These are phyloP conservation scores for Plestiodon gilberti DNA, from an alignment of 2,113 vertebrate genomes.

Conservation along the genomic window DNA sequence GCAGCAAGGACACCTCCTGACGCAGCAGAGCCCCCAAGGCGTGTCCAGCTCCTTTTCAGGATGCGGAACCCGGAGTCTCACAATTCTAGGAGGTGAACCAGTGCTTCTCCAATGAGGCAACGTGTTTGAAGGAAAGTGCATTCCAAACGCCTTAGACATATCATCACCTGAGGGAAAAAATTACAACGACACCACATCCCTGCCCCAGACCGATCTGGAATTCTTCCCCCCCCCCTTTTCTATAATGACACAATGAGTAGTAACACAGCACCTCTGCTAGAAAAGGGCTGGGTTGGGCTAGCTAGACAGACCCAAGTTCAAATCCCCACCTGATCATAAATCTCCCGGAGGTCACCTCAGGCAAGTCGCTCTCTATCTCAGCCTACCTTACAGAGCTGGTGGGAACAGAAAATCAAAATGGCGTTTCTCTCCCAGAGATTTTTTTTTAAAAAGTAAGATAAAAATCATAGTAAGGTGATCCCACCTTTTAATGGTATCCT, in stretches of 20 bases:
- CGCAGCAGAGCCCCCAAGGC: not conserved
- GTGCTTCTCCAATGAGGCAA: not conserved
- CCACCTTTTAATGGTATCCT: not conserved
- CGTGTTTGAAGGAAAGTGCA: not conserved
- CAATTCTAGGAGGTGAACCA: too few relatives aligned
- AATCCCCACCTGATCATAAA: not conserved
- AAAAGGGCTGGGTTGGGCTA: too few relatives aligned
- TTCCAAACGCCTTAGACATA: not conserved
- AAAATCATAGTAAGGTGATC: not conserved
- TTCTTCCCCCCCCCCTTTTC: not conserved
- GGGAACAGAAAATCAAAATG: not conserved
- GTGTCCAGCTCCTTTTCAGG: not conserved
- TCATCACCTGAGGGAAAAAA: not conserved
- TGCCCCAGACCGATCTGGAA: not conserved
- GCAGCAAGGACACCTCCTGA: not conserved
- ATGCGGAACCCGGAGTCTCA: not conserved
- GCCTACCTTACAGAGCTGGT: not conserved
- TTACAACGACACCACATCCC: too few relatives aligned
- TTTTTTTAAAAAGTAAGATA: not conserved
- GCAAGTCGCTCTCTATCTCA: not conserved
- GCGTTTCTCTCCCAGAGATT: too few relatives aligned
- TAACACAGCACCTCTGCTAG: not conserved
- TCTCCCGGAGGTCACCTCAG: not conserved
- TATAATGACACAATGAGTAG: not conserved
- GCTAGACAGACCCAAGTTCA: not conserved